Conservation (phyloP, 2,888 invertebrate species). For the Odontomyia ornata region DNA sequence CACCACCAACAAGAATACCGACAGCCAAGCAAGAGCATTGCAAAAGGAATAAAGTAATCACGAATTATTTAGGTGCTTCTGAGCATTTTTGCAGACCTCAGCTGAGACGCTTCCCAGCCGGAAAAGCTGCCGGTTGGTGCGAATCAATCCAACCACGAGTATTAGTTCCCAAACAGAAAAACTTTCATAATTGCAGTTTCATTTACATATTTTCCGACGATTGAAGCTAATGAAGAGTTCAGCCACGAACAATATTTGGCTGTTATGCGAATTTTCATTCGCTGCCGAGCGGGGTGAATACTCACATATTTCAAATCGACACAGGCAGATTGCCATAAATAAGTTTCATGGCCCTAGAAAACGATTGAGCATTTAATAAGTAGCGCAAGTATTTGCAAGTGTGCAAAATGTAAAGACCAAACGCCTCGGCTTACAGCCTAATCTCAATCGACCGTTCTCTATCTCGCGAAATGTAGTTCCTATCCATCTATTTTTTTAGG, state of each 20-base stretch:
- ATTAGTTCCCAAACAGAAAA: too few species aligned
- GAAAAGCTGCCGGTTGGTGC: neutral
- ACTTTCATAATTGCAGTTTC: too few species aligned
- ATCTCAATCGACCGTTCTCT: neutral
- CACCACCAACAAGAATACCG: slow-evolving; percentile 3
- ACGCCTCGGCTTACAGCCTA: neutral
- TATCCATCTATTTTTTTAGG: neutral
- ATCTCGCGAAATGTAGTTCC: neutral
- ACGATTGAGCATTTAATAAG: neutral
- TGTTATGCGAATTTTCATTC: too few species aligned
- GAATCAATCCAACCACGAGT: too few species aligned
- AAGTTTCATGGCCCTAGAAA: neutral
- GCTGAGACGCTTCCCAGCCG: slow-evolving; percentile 20
- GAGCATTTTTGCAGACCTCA: slow-evolving; percentile 15
- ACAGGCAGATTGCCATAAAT: too few species aligned
- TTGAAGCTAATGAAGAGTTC: too few species aligned
- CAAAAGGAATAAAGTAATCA: slow-evolving; percentile 1
- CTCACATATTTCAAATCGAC: too few species aligned
- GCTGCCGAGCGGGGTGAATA: too few species aligned
- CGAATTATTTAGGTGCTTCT: slow-evolving; percentile 36
- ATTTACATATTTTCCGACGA: too few species aligned
- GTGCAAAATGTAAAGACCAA: slow-evolving; percentile 17
- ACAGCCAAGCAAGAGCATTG: neutral
- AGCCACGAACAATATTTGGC: too few species aligned
- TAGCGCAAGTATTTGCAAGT: slow-evolving; percentile 13